Conservation (phyloP, 2,113 vertebrate species). For the Muntiacus reevesi region DNA sequence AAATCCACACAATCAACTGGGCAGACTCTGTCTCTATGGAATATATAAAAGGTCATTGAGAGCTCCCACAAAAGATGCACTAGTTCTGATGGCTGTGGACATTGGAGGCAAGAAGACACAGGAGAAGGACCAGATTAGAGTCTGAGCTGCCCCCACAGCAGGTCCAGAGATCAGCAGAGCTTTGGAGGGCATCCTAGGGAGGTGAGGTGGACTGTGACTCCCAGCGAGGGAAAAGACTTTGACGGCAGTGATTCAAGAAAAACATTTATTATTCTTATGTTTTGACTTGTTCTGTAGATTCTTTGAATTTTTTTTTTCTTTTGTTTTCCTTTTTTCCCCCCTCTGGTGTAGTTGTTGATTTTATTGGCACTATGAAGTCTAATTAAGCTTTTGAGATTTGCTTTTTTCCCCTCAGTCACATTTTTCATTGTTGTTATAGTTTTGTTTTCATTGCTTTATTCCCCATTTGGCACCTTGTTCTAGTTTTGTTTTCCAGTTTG, state of each 20-base stretch:
- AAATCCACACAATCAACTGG: background rate
- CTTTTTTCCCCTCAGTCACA: background rate
- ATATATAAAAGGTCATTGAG: background rate
- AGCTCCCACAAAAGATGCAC: background rate
- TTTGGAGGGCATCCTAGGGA: background rate
- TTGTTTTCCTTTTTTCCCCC: accelerated
- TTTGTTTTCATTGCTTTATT: background rate
- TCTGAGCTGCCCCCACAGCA: background rate
- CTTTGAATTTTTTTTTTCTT: background rate
- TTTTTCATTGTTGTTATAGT: background rate
- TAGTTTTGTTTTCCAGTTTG: background rate
- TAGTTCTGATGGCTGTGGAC: background rate
- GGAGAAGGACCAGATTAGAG: background rate
- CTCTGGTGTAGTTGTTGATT: background rate
- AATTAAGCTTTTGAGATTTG: background rate
- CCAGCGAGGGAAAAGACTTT: background rate
- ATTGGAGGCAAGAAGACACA: background rate
- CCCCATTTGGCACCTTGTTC: background rate
- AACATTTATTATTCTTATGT: background rate
- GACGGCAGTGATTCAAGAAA: background rate
- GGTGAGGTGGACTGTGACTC: background rate
- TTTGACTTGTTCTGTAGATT: background rate
- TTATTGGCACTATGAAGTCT: background rate
- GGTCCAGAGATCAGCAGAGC: background rate
- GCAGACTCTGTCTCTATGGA: background rate